phyloP scores from a whole-genome alignment of 2,888 invertebrate species.

The Lydus trimaculatus region DNA sequence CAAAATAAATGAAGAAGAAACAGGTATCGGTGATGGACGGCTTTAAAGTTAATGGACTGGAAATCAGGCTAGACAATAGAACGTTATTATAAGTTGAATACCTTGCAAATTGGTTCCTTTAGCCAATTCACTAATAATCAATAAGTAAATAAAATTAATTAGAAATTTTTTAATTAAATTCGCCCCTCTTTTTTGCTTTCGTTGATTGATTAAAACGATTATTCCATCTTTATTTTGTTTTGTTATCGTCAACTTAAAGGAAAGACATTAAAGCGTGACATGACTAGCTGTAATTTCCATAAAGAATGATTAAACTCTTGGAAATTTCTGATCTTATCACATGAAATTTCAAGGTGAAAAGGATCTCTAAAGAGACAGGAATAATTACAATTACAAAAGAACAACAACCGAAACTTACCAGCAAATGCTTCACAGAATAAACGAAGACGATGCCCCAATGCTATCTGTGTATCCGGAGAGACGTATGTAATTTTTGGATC shows the following conservation, averaged over 20 bases:
- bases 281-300: not conserved
- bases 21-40: not conserved
- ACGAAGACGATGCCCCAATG: constrained; percentile 69
- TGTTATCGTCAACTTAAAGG: not conserved
- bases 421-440: constrained; percentile 82
- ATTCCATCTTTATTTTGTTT: not conserved
- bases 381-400: not conserved
- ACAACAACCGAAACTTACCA: constrained; percentile 63
- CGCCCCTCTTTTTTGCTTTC: not conserved
- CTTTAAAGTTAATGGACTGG: too few relatives aligned
- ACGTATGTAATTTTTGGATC: constrained; percentile 72
- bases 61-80: too few relatives aligned
- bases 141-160: not conserved
- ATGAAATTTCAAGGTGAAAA: not conserved
- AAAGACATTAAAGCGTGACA: not conserved
- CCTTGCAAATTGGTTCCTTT: too few relatives aligned
- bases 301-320: not conserved
- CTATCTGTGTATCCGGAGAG: constrained; percentile 68
- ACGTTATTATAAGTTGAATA: too few relatives aligned
- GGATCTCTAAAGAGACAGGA: too few relatives aligned
- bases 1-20: not conserved
- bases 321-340: not conserved
- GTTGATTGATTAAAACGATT: not conserved
- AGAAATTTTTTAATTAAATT: not conserved
- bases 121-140: not conserved